Percentiles rank a stretch among this genome's conserved stretches.
Evolutionary conservation across 1,140 invertebrate genomes (phyloP).

Genomic region (Wiebesia pumilae): DNA sequence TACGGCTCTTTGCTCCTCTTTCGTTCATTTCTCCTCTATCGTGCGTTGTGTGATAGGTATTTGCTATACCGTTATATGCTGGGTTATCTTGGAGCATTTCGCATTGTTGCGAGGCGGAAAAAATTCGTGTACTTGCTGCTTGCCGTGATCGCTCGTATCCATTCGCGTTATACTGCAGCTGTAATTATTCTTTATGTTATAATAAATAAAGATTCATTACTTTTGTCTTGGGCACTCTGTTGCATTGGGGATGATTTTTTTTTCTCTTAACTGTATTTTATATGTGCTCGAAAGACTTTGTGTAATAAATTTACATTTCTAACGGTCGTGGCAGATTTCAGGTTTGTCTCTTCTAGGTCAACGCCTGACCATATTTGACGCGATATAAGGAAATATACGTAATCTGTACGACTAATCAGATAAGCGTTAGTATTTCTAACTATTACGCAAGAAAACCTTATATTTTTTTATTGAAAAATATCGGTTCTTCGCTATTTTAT

Average conservation of each 20-base stretch:
- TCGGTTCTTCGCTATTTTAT: not conserved
- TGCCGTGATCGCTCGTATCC: not conserved
- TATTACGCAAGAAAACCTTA: not conserved
- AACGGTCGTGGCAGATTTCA: not conserved
- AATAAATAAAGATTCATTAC: not conserved
- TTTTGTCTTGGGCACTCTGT: not conserved
- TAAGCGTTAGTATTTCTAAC: not conserved
- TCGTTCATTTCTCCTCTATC: constrained; percentile 4
- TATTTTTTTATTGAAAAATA: not conserved
- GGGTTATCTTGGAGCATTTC: constrained; percentile 15
- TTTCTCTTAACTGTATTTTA: not conserved
- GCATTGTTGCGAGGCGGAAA: not conserved
- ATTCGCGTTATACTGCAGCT: not conserved
- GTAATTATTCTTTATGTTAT: constrained; percentile 13
- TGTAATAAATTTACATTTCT: constrained; percentile 27
- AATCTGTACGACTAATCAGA: not conserved
- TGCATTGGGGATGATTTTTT: not conserved
- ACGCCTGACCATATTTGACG: not conserved
- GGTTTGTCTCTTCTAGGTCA: constrained; percentile 22
- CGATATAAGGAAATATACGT: not conserved
- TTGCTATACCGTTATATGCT: constrained; percentile 30
- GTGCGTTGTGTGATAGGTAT: constrained; percentile 10
- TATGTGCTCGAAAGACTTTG: not conserved
- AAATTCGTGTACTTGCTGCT: not conserved
- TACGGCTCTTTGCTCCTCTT: constrained; percentile 10